Conservation (phyloP, 2,113 vertebrate species). For the Microtus ochrogaster region DNA sequence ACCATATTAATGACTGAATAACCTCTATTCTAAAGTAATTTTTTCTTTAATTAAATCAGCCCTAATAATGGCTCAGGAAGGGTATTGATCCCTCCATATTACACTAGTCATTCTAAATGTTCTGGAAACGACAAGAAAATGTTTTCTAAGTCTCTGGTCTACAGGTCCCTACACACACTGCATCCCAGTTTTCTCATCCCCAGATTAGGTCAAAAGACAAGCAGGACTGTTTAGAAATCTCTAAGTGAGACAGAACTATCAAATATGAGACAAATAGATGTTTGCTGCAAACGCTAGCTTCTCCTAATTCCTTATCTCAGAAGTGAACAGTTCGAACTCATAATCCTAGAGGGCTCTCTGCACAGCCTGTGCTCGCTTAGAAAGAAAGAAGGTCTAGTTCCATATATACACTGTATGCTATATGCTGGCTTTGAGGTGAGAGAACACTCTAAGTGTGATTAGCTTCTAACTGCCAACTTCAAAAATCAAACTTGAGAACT, state of each 20-base stretch:
- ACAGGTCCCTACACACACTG: not conserved
- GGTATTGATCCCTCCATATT: not conserved
- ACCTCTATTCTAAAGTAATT: not conserved
- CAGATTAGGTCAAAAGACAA: constrained; percentile 37
- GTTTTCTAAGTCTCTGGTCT: constrained; percentile 2
- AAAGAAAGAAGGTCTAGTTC: constrained; percentile 29
- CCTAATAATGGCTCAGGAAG: not conserved
- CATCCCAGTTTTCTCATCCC: not conserved
- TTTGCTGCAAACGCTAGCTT: not conserved
- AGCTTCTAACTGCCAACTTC: constrained; percentile 66
- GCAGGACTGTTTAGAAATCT: not conserved
- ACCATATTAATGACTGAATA: not conserved
- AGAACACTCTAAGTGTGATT: constrained; percentile 65
- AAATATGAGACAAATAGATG: not conserved
- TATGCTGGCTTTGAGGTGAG: constrained; percentile 54
- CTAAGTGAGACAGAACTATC: not conserved
- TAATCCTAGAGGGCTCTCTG: not conserved
- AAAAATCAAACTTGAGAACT: constrained; percentile 69
- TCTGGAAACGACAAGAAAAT: not conserved
- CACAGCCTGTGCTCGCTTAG: not conserved
- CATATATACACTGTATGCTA: not conserved
- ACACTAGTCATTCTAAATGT: not conserved
- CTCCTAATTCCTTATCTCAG: not conserved
- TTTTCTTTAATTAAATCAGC: not conserved
- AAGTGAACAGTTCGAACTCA: constrained; percentile 10